These are phyloP conservation scores for Picathartes gymnocephalus DNA, from an alignment of 2,113 vertebrate genomes.

Conservation along the genomic window DNA sequence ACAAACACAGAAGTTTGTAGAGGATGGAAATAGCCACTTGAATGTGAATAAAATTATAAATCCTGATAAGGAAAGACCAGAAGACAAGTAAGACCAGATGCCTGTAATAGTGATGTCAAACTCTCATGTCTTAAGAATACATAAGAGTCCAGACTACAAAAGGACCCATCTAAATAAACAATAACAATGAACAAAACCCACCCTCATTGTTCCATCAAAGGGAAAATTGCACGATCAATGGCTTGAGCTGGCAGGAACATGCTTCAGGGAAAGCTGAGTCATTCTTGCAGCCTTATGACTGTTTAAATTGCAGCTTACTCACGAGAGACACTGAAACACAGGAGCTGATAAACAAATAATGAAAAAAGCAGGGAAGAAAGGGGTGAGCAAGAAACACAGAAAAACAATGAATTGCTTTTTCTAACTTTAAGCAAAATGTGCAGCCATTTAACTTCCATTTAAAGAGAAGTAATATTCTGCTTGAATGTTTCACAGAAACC, in stretches of 20 bases:
- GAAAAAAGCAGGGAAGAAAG: background rate
- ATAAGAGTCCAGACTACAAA: background rate
- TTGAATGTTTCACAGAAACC: background rate
- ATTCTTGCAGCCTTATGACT: background rate
- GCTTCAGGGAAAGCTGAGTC: constrained; percentile 49
- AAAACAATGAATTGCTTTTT: background rate
- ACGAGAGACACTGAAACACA: background rate
- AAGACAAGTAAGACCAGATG: background rate
- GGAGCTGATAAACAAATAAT: background rate
- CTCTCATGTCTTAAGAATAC: background rate
- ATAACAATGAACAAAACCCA: background rate
- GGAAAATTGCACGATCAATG: background rate
- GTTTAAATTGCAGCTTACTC: constrained; percentile 28
- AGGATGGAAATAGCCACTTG: background rate
- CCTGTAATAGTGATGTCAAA: background rate
- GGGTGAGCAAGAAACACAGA: background rate
- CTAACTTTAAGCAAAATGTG: background rate
- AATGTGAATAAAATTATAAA: constrained; percentile 3
- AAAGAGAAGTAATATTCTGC: background rate
- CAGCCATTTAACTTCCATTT: background rate
- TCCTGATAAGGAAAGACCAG: background rate
- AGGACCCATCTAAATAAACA: constrained; percentile 6
- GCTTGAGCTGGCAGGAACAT: background rate
- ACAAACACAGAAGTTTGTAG: background rate
- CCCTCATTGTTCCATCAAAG: constrained; percentile 31